phyloP scores from a whole-genome alignment of 2,797 vertebrate species.

The Danio aesculapii region DNA sequence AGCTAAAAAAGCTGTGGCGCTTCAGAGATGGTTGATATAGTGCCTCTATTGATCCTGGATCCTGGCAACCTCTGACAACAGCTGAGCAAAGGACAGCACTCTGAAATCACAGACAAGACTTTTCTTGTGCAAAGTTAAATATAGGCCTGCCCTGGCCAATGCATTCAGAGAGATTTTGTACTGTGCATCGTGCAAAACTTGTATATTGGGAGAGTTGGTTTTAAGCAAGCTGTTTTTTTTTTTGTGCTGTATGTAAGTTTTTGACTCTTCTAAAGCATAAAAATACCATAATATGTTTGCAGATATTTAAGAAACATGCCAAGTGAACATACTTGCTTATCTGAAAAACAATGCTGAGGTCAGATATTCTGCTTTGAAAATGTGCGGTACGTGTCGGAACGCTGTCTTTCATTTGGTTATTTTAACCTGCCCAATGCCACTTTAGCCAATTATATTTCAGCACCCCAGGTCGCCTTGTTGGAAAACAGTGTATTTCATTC shows the following conservation, averaged over 20 bases:
- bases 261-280: too few relatives aligned
- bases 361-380: too few relatives aligned
- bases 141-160: conserved; percentile 41
- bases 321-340: too few relatives aligned
- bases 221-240: background rate
- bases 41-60: conserved; percentile 51
- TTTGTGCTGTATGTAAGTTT: background rate
- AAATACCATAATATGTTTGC: too few relatives aligned
- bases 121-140: conserved; percentile 51
- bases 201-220: background rate
- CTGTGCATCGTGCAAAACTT: conserved; percentile 15
- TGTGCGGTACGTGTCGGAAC: too few relatives aligned
- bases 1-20: conserved; percentile 41
- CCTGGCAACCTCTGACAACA: conserved; percentile 46
- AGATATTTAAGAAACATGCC: too few relatives aligned
- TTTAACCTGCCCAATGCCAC: too few relatives aligned
- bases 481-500: too few relatives aligned
- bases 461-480: too few relatives aligned
- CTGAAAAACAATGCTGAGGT: too few relatives aligned
- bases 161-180: conserved; percentile 11
- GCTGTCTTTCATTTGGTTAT: too few relatives aligned
- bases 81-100: conserved; percentile 45
- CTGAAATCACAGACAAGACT: conserved; percentile 44
- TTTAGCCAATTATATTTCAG: too few relatives aligned
- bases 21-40: conserved; percentile 44